phyloP scores from a whole-genome alignment of 2,113 vertebrate genomes.

The Pyrgilauda ruficollis region DNA sequence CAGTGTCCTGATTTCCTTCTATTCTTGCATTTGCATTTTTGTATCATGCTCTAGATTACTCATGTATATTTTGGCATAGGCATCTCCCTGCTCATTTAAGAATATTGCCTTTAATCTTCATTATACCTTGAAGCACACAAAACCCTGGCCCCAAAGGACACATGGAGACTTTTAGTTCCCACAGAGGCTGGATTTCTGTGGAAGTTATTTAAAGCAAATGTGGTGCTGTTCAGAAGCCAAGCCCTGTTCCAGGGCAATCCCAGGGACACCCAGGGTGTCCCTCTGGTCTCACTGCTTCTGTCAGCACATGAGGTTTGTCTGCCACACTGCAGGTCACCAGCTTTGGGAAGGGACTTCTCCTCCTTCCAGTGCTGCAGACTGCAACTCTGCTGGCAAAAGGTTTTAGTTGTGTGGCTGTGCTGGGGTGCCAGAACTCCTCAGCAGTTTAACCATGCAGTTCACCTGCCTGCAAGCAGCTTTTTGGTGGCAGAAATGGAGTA shows the following conservation, averaged over 20 bases:
- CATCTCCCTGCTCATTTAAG: constrained; percentile 48
- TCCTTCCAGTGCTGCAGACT: neutral
- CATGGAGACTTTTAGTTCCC: neutral
- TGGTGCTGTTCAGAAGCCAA: neutral
- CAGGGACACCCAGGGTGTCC: neutral
- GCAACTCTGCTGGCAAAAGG: neutral
- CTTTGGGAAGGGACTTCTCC: neutral
- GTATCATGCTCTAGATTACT: constrained; percentile 63
- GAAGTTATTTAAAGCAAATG: constrained; percentile 38
- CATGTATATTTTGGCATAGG: constrained; percentile 47
- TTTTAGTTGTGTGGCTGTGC: neutral
- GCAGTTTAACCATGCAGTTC: neutral
- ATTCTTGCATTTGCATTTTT: constrained; percentile 61
- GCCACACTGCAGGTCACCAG: neutral
- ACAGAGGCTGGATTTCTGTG: neutral
- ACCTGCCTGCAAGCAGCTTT: neutral
- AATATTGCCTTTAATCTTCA: constrained; percentile 43
- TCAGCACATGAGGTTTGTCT: neutral
- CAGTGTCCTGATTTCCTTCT: constrained; percentile 66
- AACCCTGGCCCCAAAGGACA: neutral
- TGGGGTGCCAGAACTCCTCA: neutral
- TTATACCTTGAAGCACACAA: constrained; percentile 42
- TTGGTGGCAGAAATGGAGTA: neutral
- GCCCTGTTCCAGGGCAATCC: neutral
- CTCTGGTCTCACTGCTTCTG: neutral